A percentile compares a stretch with the other conserved stretches of the same genome.
These are phyloP conservation scores for Platyscapa corneri DNA, from an alignment of 1,140 invertebrate species.

Conservation along the genomic window DNA sequence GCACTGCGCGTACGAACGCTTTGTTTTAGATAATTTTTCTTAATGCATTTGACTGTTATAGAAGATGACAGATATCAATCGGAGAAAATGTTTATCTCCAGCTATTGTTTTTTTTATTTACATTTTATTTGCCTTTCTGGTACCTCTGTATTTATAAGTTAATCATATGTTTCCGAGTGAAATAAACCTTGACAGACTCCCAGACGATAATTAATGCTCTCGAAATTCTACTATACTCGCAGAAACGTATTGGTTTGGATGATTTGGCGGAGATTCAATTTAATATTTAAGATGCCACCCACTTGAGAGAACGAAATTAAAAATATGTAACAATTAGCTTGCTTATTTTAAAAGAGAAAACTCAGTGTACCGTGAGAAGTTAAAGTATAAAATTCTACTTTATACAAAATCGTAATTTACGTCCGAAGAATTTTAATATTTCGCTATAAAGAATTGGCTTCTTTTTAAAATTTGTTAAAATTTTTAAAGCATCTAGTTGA, in stretches of 20 bases:
- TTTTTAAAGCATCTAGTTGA: background rate
- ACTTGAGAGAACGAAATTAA: slow-evolving; percentile 16
- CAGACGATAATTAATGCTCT: slow-evolving; percentile 43
- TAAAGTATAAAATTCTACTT: background rate
- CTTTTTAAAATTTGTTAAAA: background rate
- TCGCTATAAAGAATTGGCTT: background rate
- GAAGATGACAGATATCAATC: slow-evolving; percentile 1
- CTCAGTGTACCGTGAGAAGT: slow-evolving; percentile 20
- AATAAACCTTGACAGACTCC: slow-evolving; percentile 5
- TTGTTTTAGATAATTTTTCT: background rate
- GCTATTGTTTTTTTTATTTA: background rate
- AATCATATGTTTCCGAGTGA: slow-evolving; percentile 41
- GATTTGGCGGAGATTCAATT: slow-evolving; percentile 36
- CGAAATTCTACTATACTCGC: background rate
- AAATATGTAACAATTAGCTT: background rate
- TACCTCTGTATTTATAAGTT: slow-evolving; percentile 2
- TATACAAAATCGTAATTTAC: background rate
- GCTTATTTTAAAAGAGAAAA: slow-evolving; percentile 25
- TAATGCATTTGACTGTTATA: background rate
- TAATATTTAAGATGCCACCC: slow-evolving; percentile 18
- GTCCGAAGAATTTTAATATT: background rate
- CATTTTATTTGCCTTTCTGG: background rate
- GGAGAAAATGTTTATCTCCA: background rate
- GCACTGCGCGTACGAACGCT: background rate
- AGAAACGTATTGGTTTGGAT: background rate